Conservation (phyloP, 2,113 vertebrate genomes). For the Atrichornis clamosus region DNA sequence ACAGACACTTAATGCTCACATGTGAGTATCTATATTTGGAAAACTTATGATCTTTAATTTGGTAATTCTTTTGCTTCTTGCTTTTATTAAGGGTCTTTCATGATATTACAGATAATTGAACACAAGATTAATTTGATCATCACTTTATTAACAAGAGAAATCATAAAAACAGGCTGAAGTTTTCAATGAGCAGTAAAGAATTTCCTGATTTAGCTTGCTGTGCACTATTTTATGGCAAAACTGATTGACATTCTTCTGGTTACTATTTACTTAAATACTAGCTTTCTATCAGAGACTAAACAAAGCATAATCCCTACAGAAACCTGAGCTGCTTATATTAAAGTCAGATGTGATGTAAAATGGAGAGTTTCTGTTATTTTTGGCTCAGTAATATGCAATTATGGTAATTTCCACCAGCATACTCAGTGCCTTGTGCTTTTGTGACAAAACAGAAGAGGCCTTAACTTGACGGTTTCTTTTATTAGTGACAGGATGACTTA, state of each 20-base stretch:
- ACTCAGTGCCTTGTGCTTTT: not conserved
- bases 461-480: constrained; percentile 4
- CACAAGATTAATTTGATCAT: not conserved
- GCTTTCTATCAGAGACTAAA: constrained; percentile 38
- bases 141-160: not conserved
- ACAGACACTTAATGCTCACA: not conserved
- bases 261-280: constrained; percentile 11
- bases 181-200: not conserved
- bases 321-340: constrained; percentile 8
- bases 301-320: constrained; percentile 1
- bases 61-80: not conserved
- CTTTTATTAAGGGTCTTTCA: not conserved
- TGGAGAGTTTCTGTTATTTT: constrained; percentile 47
- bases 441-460: not conserved
- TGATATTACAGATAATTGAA: not conserved
- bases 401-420: constrained; percentile 15
- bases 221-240: not conserved
- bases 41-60: not conserved
- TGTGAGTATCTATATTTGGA: not conserved
- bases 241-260: constrained; percentile 1
- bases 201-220: not conserved
- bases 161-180: not conserved
- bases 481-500: constrained; percentile 8
- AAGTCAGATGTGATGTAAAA: constrained; percentile 21
- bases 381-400: constrained; percentile 14